Conservation (phyloP, 1,140 invertebrate species). For the Heliconius melpomene region DNA sequence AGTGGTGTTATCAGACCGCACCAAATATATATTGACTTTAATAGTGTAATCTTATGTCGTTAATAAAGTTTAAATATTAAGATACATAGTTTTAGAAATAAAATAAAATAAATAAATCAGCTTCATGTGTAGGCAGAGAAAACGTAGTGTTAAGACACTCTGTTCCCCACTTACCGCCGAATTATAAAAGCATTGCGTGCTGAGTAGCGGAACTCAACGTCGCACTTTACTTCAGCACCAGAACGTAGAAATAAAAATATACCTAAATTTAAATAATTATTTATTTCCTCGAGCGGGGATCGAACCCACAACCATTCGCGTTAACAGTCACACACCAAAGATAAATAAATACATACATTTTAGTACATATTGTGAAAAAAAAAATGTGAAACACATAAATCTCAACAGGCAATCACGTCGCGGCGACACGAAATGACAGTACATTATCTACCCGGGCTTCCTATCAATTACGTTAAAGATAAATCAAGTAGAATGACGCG, state of each 20-base stretch:
- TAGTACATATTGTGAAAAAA: background rate
- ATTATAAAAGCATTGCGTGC: too few species aligned
- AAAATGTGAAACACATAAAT: conserved; percentile 6
- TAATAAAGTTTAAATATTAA: background rate
- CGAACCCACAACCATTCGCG: too few species aligned
- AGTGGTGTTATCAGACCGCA: background rate
- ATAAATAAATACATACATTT: background rate
- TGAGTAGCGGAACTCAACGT: too few species aligned
- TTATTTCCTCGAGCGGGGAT: too few species aligned
- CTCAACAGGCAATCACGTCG: background rate
- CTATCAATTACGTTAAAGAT: conserved; percentile 19
- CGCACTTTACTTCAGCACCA: too few species aligned
- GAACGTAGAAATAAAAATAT: too few species aligned
- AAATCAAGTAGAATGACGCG: background rate
- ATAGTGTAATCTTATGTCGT: background rate
- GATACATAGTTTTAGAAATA: background rate
- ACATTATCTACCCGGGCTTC: conserved; percentile 13
- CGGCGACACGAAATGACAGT: conserved; percentile 10
- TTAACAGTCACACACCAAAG: background rate
- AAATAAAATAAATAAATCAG: too few species aligned
- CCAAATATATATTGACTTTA: background rate
- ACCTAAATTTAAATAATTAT: too few species aligned
- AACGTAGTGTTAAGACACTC: too few species aligned
- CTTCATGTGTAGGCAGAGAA: too few species aligned
- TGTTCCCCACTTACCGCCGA: too few species aligned